A percentile compares a stretch with the other conserved stretches of the same genome.
phyloP scores from a whole-genome alignment of 1,140 invertebrate genomes.

The Lepeophtheirus salmonis region DNA sequence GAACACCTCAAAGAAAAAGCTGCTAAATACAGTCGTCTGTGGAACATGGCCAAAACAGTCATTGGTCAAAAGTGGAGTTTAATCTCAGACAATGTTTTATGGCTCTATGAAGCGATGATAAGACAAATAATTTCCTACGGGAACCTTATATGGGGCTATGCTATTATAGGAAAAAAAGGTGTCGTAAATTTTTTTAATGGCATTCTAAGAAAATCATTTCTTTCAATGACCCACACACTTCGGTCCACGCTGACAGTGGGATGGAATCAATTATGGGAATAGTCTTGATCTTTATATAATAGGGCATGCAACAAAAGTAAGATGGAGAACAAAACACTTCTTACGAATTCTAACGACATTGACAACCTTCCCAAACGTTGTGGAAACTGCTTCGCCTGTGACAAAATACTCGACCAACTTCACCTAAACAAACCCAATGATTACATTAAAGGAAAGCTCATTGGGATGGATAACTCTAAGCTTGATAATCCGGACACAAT shows the following conservation, averaged over 20 bases:
- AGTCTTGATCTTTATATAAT: too few species aligned
- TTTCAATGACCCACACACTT: background rate
- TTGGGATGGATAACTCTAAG: background rate
- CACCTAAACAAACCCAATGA: background rate
- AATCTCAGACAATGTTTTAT: background rate
- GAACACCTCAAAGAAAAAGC: background rate
- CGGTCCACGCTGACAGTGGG: too few species aligned
- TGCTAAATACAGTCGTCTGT: background rate
- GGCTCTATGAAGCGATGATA: background rate
- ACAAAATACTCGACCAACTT: background rate
- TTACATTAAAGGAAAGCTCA: background rate
- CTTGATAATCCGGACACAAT: background rate
- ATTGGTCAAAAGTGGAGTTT: background rate
- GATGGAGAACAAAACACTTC: background rate
- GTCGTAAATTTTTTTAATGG: background rate
- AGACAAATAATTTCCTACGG: background rate
- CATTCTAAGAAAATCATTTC: background rate
- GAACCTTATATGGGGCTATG: background rate
- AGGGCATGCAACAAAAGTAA: background rate
- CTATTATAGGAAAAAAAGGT: background rate
- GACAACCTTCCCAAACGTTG: background rate
- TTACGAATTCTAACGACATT: background rate
- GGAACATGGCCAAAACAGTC: background rate
- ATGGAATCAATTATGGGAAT: background rate
- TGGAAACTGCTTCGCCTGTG: background rate